Percentiles rank a stretch among this genome's conserved stretches.
These are phyloP conservation scores for Orius insidiosus DNA, from an alignment of 1,140 invertebrate genomes.

Conservation along the genomic window DNA sequence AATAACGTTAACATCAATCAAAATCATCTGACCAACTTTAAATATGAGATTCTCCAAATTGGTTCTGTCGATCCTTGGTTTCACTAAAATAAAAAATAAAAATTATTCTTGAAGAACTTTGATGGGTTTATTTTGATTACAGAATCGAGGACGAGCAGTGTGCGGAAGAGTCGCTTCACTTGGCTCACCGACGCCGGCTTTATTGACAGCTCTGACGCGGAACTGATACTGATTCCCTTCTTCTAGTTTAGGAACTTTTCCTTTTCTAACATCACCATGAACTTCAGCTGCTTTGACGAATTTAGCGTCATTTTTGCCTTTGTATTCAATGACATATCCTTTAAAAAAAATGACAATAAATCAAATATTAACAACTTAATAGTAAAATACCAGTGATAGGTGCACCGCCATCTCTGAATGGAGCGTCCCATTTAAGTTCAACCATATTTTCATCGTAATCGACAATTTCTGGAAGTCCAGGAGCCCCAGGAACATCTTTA, in stretches of 20 bases:
- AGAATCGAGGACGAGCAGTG: conserved; percentile 80
- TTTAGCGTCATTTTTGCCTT: conserved; percentile 47
- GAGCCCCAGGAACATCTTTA: conserved; percentile 62
- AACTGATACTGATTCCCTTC: conserved; percentile 94
- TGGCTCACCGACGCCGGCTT: conserved; percentile 87
- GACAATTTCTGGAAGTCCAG: conserved; percentile 79
- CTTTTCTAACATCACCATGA: conserved; percentile 57
- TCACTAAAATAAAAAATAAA: conserved; percentile 41
- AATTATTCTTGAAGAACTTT: conserved; percentile 9
- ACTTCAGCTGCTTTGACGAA: conserved; percentile 59
- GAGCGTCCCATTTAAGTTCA: conserved; percentile 90
- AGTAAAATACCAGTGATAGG: conserved; percentile 51
- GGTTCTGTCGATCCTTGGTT: conserved; percentile 81
- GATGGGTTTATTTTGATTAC: conserved; percentile 32
- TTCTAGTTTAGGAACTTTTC: conserved; percentile 71
- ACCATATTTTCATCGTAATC: conserved; percentile 88
- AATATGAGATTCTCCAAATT: conserved; percentile 68
- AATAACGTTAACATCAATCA: conserved; percentile 78
- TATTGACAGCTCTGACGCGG: conserved; percentile 84
- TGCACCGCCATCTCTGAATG: conserved; percentile 86
- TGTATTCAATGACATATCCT: conserved; percentile 83
- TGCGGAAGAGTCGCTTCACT: conserved; percentile 88
- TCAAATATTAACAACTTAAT: background rate
- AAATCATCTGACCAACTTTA: conserved; percentile 80
- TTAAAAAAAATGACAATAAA: conserved; percentile 15